Percentiles rank a stretch among this genome's conserved stretches.
Conservation (phyloP, 2,888 invertebrate genomes). For the Habrosyne pyritoides region DNA sequence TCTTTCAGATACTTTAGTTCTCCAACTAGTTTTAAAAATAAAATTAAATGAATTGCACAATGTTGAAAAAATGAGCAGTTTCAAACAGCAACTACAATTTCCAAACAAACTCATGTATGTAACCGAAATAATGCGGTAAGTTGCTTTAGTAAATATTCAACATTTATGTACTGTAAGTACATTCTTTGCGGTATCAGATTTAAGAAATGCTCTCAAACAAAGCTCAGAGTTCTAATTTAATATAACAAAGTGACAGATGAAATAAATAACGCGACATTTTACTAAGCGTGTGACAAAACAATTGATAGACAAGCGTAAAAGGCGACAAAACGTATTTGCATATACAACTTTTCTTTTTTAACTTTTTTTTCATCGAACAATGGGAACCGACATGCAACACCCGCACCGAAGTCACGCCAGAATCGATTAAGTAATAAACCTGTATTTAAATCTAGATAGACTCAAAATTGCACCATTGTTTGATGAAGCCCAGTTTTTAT, state of each 20-base stretch:
- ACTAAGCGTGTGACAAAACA: conserved; percentile 6
- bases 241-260: not conserved
- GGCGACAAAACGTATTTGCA: conserved; percentile 10
- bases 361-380: conserved; percentile 30
- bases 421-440: conserved; percentile 60
- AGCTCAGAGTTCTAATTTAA: not conserved
- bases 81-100: not conserved
- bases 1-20: no score
- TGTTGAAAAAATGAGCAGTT: not conserved
- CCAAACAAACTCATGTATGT: not conserved
- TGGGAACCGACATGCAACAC: conserved; percentile 21
- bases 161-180: not conserved
- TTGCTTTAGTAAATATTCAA: not conserved
- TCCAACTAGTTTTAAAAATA: no score
- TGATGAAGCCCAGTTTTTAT: conserved; percentile 49
- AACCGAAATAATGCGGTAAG: conserved; percentile 1
- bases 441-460: conserved; percentile 58
- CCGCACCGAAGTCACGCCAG: conserved; percentile 25
- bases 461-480: conserved; percentile 59
- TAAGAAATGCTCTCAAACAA: not conserved
- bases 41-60: not conserved
- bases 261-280: conserved; percentile 7
- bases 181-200: not conserved
- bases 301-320: conserved; percentile 12
- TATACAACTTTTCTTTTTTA: conserved; percentile 14